phyloP scores from a whole-genome alignment of 2,888 invertebrate species.

The Parapristionchus giblindavisi region DNA sequence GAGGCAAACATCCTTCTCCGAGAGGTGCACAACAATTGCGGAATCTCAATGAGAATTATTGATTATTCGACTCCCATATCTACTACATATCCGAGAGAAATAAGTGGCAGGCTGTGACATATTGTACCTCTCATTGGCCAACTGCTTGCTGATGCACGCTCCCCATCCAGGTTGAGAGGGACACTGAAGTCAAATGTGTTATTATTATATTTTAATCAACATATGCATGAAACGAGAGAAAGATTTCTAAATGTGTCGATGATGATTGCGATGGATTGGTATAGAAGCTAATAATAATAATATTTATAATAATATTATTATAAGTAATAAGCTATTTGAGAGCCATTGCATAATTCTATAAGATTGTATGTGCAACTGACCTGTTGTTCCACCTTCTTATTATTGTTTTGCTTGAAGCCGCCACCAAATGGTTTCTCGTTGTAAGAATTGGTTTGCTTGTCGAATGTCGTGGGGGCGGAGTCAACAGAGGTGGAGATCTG shows the following conservation, averaged over 20 bases:
- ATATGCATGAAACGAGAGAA: no score
- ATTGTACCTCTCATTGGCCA: slow-evolving; percentile 54
- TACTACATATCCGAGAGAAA: background rate
- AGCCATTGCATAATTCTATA: background rate
- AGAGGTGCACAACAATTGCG: slow-evolving; percentile 65
- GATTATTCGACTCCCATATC: background rate
- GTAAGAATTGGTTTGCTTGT: slow-evolving; percentile 20
- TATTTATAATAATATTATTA: no score
- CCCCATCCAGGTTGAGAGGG: slow-evolving; percentile 68
- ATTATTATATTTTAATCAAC: background rate
- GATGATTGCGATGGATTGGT: no score
- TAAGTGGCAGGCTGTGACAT: no score
- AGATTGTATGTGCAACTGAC: background rate
- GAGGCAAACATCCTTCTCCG: slow-evolving; percentile 66
- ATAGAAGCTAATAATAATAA: no score
- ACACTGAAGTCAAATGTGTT: slow-evolving; percentile 47
- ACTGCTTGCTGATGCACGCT: slow-evolving; percentile 66
- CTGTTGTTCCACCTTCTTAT: no score
- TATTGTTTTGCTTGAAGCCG: no score
- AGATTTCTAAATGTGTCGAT: no score
- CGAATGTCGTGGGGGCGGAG: slow-evolving; percentile 22
- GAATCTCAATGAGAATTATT: slow-evolving; percentile 51
- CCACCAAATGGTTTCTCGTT: slow-evolving; percentile 16
- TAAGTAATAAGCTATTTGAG: no score
- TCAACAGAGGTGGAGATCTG: slow-evolving; percentile 33